Percentiles rank a stretch among this genome's conserved stretches.
phyloP scores from a whole-genome alignment of 1,140 invertebrate species.

The Brachionus rubens region DNA sequence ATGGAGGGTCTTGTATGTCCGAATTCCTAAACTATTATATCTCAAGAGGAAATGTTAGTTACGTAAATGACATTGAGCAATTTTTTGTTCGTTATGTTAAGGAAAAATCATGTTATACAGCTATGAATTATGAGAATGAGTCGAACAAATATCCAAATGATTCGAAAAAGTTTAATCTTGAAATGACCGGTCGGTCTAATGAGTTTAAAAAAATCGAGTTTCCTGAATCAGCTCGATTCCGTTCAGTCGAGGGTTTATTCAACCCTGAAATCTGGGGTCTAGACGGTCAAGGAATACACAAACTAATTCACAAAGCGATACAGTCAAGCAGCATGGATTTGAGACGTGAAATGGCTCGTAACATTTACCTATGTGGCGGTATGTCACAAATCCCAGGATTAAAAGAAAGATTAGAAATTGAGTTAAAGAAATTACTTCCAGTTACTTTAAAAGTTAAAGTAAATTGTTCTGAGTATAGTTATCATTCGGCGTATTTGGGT shows the following conservation, averaged over 20 bases:
- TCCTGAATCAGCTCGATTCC: slow-evolving; percentile 60
- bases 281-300: slow-evolving; percentile 65
- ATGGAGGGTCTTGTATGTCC: slow-evolving; percentile 63
- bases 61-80: slow-evolving; percentile 54
- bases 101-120: slow-evolving; percentile 63
- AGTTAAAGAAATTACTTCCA: slow-evolving; percentile 65
- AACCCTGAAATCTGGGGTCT: slow-evolving; percentile 66
- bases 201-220: slow-evolving; percentile 44
- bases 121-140: slow-evolving; percentile 61
- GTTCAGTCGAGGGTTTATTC: slow-evolving; percentile 67
- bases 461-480: slow-evolving; percentile 18
- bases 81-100: slow-evolving; percentile 58
- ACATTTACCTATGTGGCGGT: slow-evolving; percentile 65
- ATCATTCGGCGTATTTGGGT: slow-evolving; percentile 42
- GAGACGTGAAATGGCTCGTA: slow-evolving; percentile 63
- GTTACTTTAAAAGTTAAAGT: slow-evolving; percentile 66
- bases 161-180: slow-evolving; percentile 53
- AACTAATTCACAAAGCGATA: slow-evolving; percentile 65
- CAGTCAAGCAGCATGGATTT: slow-evolving; percentile 64
- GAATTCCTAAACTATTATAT: slow-evolving; percentile 59
- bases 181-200: slow-evolving; percentile 25
- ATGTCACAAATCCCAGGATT: slow-evolving; percentile 66
- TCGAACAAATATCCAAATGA: slow-evolving; percentile 55
- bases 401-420: slow-evolving; percentile 64
- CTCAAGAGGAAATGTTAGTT: slow-evolving; percentile 46